Evolutionary conservation across 2,888 invertebrate species (phyloP), one percentile per base, ranked within the genome.

Genomic region (Leucoma salicis): DNA sequence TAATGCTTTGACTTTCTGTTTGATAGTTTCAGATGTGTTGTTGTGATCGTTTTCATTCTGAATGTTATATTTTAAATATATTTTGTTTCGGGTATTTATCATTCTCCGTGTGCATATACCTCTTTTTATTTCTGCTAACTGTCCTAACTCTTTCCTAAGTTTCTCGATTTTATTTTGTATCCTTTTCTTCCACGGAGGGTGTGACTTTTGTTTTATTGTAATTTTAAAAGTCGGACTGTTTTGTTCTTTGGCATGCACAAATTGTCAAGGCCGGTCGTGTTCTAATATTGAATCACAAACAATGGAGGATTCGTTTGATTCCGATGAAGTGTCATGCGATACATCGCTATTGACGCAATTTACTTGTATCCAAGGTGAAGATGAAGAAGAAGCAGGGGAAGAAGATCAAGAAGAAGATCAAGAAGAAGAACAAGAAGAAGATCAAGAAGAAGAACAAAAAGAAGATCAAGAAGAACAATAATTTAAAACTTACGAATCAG

Each of bases 401-500:
- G 29, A 29, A 29, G n/a, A 29, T 12, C 7, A 32, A 32, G 31
- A 32, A 35, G 50, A 50, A 44, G 31, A 14, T 40, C 42, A 35
- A 24, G 28, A 27, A 24, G 27, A 29, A 15, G 39, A 39, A 32
- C 36, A 27, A 38, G 35, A 37, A 37, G n/a, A n/a, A n/a, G n/a
- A n/a, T n/a, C n/a, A n/a, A n/a, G n/a, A n/a, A n/a, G n/a, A n/a
- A n/a, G n/a, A n/a, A n/a, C n/a, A n/a, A n/a, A n/a, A n/a, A n/a
- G n/a, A n/a, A 31, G 27, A 35, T 31, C 16, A 14, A 33, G 35
- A 15, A 40, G 34, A 38, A 25, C 39, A 39, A 37, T 37, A 39
- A 46, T 37, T 43, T 39, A 43, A 27, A 46, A 42, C 31, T 40
- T n/a, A n/a, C n/a, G n/a, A n/a, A n/a, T n/a, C n/a, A n/a, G n/a